Evolutionary conservation across 2,113 vertebrate genomes (phyloP).

Genomic region (Neomonachus schauinslandi): DNA sequence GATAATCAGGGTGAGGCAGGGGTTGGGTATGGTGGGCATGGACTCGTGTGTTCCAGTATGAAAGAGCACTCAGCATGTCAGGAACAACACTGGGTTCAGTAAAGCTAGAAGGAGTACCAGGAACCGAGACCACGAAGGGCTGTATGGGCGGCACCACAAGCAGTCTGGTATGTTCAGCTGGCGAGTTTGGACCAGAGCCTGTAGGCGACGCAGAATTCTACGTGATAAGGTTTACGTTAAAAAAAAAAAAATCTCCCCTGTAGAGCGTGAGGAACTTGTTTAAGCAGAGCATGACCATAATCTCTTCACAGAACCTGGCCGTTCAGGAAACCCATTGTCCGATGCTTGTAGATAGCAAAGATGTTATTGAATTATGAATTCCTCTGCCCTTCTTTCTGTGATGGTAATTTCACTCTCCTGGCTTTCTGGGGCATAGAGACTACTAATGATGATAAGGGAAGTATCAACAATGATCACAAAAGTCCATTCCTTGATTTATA

Average conservation of each 20-base stretch:
- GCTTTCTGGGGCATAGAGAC: background rate
- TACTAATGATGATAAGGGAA: background rate
- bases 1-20: background rate
- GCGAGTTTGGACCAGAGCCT: accelerated
- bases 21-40: accelerated
- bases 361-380: accelerated
- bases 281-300: accelerated
- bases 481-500: too few relatives aligned
- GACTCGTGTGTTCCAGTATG: accelerated
- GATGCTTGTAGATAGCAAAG: accelerated
- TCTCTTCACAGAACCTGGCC: background rate
- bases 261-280: background rate
- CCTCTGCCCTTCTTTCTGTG: accelerated
- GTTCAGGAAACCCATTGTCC: too few relatives aligned
- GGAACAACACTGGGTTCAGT: too few relatives aligned
- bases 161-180: too few relatives aligned
- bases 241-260: background rate
- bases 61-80: background rate
- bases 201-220: background rate
- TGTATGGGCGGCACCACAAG: too few relatives aligned
- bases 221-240: too few relatives aligned
- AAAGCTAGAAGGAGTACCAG: background rate
- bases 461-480: accelerated
- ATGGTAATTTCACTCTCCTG: background rate
- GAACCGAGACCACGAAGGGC: background rate